A percentile compares a stretch with the other conserved stretches of the same genome.
phyloP scores from a whole-genome alignment of 1,140 invertebrate species.

The Macrosteles quadrilineatus region DNA sequence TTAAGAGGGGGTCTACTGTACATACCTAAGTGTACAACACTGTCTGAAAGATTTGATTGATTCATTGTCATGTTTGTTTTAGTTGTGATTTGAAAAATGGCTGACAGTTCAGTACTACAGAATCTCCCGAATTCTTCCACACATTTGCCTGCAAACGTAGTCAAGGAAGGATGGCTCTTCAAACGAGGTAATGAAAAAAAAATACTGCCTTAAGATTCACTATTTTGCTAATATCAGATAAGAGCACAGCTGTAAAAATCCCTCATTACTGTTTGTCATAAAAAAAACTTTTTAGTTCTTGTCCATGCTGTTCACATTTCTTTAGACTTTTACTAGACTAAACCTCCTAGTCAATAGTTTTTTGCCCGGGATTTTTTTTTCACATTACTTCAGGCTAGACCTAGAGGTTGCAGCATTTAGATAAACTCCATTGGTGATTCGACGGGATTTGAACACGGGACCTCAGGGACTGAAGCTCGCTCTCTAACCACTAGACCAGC shows the following conservation, averaged over 20 bases:
- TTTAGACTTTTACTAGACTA: not conserved
- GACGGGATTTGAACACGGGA: too few species aligned
- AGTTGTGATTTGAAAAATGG: slow-evolving; percentile 6
- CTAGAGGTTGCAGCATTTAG: too few species aligned
- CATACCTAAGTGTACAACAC: too few species aligned
- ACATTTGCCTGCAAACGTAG: slow-evolving; percentile 50
- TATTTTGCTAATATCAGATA: not conserved
- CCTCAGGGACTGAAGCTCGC: not conserved
- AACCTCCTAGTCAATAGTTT: not conserved
- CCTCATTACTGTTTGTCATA: not conserved
- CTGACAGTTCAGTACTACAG: slow-evolving; percentile 3
- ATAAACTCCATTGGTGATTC: too few species aligned
- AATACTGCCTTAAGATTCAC: not conserved
- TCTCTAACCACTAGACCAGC: not conserved
- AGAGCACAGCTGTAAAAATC: not conserved
- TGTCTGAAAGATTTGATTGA: too few species aligned
- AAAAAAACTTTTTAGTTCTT: not conserved
- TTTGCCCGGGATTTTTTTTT: too few species aligned
- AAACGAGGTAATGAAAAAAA: slow-evolving; percentile 61
- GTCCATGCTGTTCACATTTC: too few species aligned
- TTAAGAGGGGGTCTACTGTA: too few species aligned
- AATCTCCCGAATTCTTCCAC: not conserved
- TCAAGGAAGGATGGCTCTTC: slow-evolving; percentile 82
- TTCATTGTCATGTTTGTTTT: not conserved
- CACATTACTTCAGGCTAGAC: too few species aligned